Base-by-base conservation (phyloP, 2,113 vertebrate species). In the Loxodonta africana region DNA sequence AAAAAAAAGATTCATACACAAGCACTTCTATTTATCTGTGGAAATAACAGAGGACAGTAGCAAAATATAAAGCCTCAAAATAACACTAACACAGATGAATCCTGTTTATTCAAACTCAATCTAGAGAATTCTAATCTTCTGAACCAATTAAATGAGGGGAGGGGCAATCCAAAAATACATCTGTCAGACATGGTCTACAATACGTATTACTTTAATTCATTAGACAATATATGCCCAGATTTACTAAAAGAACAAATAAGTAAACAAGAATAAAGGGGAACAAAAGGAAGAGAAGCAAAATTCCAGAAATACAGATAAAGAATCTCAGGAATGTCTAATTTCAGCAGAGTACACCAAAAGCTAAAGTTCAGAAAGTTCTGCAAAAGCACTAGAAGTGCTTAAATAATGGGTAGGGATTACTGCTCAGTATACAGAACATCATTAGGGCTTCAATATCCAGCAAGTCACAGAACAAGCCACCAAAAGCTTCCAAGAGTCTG, bases 311-410 rank as follows among this genome's bases (percentile, higher is more conserved):
- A 77, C 8, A 76, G 62, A 48, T 30, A 62, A 83, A 15, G 17
- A 94, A 65, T 57, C 26, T 92, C 57, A 76, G 28, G 53, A 57
- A 95, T 53, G 83, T 74, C 69, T 82, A 11, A 69, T 48, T 92
- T 83, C 41, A 74, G 33, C 25, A 91, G 17, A 73, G 15, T 4
- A 69, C 6, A 30, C 20, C 44, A n/a, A 53, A 95, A 60, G 26
- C 2, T 77, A 20, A 92, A 95, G 14, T 76, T 30, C 28, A 81
- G 20, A 21, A 89, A 86, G 15, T 78, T 91, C 51, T 62, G 6
- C 41, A 95, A 97, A 97, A 91, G 60, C 30, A 85, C 17, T 69
- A 25, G 62, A 83, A 80, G 37, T 92, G 20, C 74, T 80, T 74
- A 51, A 92, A 83, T 69, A 84, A 63, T 18, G 88, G 4, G 46